A percentile compares a stretch with the other conserved stretches of the same genome.
Evolutionary conservation across 35 echinoderm and acorn worm genomes (phyloP).

Genomic region (Amphiura filiformis): DNA sequence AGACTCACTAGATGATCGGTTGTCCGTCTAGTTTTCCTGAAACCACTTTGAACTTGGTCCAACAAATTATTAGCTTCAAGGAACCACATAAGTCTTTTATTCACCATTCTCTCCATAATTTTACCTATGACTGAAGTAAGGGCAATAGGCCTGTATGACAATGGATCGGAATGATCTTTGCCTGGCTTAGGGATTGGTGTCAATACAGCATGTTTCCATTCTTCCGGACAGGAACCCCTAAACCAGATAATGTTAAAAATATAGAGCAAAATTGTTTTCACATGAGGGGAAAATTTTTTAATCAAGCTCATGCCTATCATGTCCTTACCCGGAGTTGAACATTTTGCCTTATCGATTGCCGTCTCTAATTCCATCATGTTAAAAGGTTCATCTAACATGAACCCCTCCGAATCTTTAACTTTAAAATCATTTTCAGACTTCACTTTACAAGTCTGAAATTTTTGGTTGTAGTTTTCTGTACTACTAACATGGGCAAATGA

Average conservation of each 20-base stretch:
- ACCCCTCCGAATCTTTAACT: neutral
- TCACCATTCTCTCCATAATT: constrained; percentile 39
- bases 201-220: neutral
- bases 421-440: neutral
- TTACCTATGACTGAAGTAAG: neutral
- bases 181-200: neutral
- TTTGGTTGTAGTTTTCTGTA: neutral
- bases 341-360: neutral
- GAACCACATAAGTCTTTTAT: constrained; percentile 6
- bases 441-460: neutral
- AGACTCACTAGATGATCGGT: constrained; percentile 17
- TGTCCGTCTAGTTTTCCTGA: constrained; percentile 7
- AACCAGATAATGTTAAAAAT: neutral
- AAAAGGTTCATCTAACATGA: neutral
- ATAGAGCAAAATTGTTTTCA: neutral
- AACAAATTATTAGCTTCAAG: neutral
- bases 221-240: neutral
- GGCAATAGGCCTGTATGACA: constrained; percentile 13
- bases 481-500: neutral
- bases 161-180: constrained; percentile 15
- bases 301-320: neutral
- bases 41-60: constrained; percentile 11
- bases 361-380: neutral
- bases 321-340: neutral
- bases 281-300: neutral